A percentile compares a stretch with the other conserved stretches of the same genome.
These are phyloP conservation scores for Lepidochitona cinerea DNA, from an alignment of 2,888 invertebrate species.

Conservation along the genomic window DNA sequence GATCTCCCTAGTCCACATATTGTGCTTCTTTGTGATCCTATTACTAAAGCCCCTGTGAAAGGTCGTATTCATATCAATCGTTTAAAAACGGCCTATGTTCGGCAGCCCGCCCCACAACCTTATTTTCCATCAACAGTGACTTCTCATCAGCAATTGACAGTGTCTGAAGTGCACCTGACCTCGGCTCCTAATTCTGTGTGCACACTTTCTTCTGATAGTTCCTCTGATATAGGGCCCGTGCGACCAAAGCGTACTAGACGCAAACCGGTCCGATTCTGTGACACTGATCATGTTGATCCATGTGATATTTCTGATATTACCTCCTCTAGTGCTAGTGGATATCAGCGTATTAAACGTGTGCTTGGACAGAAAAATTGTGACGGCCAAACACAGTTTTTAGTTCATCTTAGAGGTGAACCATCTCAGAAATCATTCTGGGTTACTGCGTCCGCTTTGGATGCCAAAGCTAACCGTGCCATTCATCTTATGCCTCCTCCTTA, in stretches of 20 bases:
- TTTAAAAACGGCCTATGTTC: slow-evolving; percentile 31
- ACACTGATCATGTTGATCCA: neutral
- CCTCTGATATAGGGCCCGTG: neutral
- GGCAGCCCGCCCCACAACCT: slow-evolving; percentile 21
- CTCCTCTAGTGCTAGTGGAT: neutral
- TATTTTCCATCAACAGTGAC: slow-evolving; percentile 13
- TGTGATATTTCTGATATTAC: neutral
- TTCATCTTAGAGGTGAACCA: slow-evolving; percentile 25
- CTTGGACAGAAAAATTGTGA: slow-evolving; percentile 22
- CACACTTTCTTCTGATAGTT: neutral
- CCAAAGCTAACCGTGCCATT: neutral
- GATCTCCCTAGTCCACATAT: slow-evolving; percentile 24
- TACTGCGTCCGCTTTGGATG: neutral
- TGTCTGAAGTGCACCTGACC: too few relatives aligned
- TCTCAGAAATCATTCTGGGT: slow-evolving; percentile 25
- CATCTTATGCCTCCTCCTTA: neutral
- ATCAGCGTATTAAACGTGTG: slow-evolving; percentile 20
- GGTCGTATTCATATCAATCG: slow-evolving; percentile 29
- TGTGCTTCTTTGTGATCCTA: slow-evolving; percentile 19
- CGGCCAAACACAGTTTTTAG: slow-evolving; percentile 22
- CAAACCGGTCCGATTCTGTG: neutral
- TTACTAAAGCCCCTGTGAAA: slow-evolving; percentile 5
- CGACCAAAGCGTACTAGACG: neutral
- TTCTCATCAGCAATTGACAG: too few relatives aligned
- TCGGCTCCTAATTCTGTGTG: too few relatives aligned